Evolutionary conservation across 2,113 vertebrate genomes (phyloP), one percentile per base, ranked within the genome.

Genomic region (Acanthisitta chloris): DNA sequence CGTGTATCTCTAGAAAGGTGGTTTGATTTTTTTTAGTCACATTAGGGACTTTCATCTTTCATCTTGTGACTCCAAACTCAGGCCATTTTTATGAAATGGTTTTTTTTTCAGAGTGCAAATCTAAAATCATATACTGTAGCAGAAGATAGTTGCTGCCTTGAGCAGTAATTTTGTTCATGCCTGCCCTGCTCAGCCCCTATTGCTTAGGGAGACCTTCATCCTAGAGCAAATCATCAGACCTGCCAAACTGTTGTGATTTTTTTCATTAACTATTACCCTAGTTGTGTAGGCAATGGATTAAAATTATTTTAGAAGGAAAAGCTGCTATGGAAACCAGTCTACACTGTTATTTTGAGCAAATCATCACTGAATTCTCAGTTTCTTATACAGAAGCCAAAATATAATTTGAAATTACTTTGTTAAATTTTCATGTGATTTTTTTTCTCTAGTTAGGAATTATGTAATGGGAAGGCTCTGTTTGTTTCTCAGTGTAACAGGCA

Each of bases 231-330:
- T 36, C 0, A 29, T 21, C 20, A 34, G 10, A 79, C 76, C 5
- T 67, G 42, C 34, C 19, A 64, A 66, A 64, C 11, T 49, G 5
- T 21, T 72, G 16, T 36, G 28, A 67, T 43, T 64, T 62, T 58
- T 82, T 52, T 45, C 25, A 28, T 54, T 23, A 54, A 4, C 38
- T 59, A 17, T 42, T 69, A 33, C 9, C 4, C 4, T 40, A n/a
- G 17, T 64, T 82, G 31, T 2, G 2, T 12, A 65, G 18, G 9
- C 12, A 61, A 59, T 23, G 0, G 0, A 33, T 5, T 4, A 21
- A 9, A 74, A 24, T 31, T 69, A 59, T 36, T 84, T 91, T 48
- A 73, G 54, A 81, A 61, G 23, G 28, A 79, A 64, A 86, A 31
- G 9, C 31, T 95, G 17, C 28, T n/a, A 9, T 17, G 36, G 21